Conservation (phyloP, 2,113 vertebrate species). For the Hippopotamus amphibius region DNA sequence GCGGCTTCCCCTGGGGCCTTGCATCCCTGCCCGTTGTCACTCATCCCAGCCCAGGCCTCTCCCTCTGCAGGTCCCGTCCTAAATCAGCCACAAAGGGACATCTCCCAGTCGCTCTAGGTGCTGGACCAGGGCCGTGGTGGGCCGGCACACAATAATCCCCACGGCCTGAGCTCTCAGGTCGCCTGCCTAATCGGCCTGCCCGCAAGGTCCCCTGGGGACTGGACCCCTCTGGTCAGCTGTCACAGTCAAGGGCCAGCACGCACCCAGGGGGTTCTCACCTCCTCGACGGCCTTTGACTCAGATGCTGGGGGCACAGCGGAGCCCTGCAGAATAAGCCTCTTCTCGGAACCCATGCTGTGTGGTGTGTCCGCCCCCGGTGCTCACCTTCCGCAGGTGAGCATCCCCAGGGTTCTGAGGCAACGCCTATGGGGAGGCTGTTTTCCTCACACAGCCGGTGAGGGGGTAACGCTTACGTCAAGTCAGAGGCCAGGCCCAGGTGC, state of each 20-base stretch:
- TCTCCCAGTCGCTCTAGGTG: no score
- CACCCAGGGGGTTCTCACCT: neutral
- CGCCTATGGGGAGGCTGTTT: rapidly evolving
- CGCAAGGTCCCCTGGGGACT: rapidly evolving
- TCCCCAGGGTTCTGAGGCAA: rapidly evolving
- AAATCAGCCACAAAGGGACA: rapidly evolving
- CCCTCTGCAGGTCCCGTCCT: rapidly evolving
- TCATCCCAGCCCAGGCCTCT: neutral
- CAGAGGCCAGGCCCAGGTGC: neutral
- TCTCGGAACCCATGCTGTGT: rapidly evolving
- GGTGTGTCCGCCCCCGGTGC: neutral
- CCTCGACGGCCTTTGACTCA: neutral
- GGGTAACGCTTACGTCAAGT: rapidly evolving
- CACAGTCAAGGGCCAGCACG: rapidly evolving
- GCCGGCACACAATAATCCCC: rapidly evolving
- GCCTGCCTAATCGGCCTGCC: rapidly evolving
- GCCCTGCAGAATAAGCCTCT: rapidly evolving
- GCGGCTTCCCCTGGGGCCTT: rapidly evolving
- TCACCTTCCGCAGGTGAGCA: rapidly evolving
- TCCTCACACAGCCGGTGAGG: neutral
- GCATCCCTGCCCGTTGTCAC: rapidly evolving
- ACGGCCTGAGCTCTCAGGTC: rapidly evolving
- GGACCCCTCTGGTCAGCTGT: neutral
- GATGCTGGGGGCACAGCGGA: rapidly evolving
- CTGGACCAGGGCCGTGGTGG: neutral